phyloP scores from a whole-genome alignment of 2,113 vertebrate species.

The Acrocephalus arundinaceus region DNA sequence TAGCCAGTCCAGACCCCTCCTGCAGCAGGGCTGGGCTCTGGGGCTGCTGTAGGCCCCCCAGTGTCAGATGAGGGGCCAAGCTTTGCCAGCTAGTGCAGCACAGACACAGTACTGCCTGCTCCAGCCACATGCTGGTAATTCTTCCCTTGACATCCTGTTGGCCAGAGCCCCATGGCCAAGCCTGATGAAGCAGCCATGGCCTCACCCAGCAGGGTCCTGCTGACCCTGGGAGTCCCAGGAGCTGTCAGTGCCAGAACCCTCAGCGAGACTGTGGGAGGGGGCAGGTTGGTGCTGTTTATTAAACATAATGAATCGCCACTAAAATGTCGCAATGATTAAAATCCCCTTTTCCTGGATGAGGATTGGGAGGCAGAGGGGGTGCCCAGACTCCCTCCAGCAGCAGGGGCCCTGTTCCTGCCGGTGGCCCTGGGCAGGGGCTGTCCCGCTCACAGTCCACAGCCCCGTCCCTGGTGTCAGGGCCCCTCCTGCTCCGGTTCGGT shows the following conservation, averaged over 20 bases:
- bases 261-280: not conserved
- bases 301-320: constrained; percentile 14
- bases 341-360: not conserved
- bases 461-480: not conserved
- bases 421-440: not conserved
- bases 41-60: rapidly evolving
- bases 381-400: not conserved
- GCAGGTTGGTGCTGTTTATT: constrained; percentile 16
- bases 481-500: not conserved
- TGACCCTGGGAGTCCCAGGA: not conserved
- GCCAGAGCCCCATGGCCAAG: not conserved
- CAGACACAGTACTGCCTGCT: rapidly evolving
- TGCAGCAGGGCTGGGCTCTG: no score
- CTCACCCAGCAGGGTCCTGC: not conserved
- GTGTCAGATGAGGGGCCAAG: not conserved
- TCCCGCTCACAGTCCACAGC: not conserved
- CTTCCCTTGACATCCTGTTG: not conserved
- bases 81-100: rapidly evolving
- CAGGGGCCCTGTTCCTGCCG: not conserved
- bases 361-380: not conserved
- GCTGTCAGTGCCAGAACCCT: not conserved
- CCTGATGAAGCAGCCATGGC: not conserved
- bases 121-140: rapidly evolving
- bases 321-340: constrained; percentile 3
- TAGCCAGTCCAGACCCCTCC: rapidly evolving